phyloP scores from a whole-genome alignment of 2,797 vertebrate genomes.

The Hypotaenidia philippensis region DNA sequence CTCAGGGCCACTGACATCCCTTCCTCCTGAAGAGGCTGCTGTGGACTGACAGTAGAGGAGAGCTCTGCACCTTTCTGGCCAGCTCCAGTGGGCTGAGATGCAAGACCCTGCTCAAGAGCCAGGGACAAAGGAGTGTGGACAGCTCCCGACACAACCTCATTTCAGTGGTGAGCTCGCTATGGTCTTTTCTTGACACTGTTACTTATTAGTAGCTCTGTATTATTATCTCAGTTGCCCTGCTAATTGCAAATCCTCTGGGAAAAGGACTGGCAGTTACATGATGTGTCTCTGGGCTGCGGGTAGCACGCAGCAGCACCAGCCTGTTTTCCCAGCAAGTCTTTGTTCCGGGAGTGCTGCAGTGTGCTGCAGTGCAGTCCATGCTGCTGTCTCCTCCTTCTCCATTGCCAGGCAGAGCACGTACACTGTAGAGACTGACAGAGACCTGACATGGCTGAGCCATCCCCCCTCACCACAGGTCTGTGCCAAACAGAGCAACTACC shows the following conservation, averaged over 20 bases:
- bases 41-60: background rate
- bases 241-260: background rate
- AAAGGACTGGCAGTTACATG: accelerated
- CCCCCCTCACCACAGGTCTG: background rate
- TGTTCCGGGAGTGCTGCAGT: slow-evolving; percentile 85
- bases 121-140: accelerated
- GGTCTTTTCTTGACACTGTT: background rate
- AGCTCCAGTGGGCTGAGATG: background rate
- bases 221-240: background rate
- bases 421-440: slow-evolving; percentile 81
- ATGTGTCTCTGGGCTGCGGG: background rate
- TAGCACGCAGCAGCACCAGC: background rate
- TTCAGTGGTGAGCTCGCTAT: background rate
- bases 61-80: background rate
- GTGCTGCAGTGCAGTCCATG: slow-evolving; percentile 91
- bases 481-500: background rate
- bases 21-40: background rate
- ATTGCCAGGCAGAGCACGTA: slow-evolving; percentile 86
- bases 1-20: background rate
- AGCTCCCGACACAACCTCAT: background rate
- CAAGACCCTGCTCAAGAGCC: background rate
- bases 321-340: background rate
- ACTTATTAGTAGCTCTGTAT: background rate
- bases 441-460: background rate
- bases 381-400: slow-evolving; percentile 80